These are phyloP conservation scores for Nesidiocoris tenuis DNA, from an alignment of 2,888 invertebrate genomes.

Conservation along the genomic window DNA sequence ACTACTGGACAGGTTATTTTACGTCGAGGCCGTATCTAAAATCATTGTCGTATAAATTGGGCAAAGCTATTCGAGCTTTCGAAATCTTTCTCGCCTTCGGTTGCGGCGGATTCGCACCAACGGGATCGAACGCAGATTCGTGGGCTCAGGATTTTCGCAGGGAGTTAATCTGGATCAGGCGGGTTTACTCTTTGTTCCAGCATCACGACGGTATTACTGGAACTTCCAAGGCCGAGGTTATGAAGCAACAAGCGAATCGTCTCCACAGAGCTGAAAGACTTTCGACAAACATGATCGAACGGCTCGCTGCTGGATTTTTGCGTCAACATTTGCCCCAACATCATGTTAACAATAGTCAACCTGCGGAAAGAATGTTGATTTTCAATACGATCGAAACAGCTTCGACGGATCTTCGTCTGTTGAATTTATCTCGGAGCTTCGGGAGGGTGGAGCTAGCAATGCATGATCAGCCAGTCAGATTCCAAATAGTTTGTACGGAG, in stretches of 20 bases:
- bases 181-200: constrained; percentile 42
- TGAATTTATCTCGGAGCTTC: background rate
- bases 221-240: constrained; percentile 41
- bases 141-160: constrained; percentile 1
- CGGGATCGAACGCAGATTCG: too few species aligned
- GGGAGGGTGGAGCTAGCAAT: background rate
- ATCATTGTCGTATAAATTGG: constrained; percentile 32
- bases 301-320: constrained; percentile 3
- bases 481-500: constrained; percentile 1
- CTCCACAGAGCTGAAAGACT: constrained; percentile 28
- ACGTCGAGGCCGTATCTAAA: constrained; percentile 45
- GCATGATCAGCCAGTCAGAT: background rate
- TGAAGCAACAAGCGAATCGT: constrained; percentile 40
- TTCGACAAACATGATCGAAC: background rate
- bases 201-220: constrained; percentile 48
- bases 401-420: background rate
- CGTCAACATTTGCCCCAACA: background rate
- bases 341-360: background rate
- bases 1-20: constrained; percentile 47
- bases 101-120: background rate
- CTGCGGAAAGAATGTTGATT: constrained; percentile 9
- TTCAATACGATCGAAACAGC: constrained; percentile 22
- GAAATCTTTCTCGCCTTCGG: constrained; percentile 44
- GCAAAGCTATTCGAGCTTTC: constrained; percentile 36
- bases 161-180: constrained; percentile 37